Conservation (phyloP, 2,113 vertebrate genomes). For the Physeter macrocephalus region DNA sequence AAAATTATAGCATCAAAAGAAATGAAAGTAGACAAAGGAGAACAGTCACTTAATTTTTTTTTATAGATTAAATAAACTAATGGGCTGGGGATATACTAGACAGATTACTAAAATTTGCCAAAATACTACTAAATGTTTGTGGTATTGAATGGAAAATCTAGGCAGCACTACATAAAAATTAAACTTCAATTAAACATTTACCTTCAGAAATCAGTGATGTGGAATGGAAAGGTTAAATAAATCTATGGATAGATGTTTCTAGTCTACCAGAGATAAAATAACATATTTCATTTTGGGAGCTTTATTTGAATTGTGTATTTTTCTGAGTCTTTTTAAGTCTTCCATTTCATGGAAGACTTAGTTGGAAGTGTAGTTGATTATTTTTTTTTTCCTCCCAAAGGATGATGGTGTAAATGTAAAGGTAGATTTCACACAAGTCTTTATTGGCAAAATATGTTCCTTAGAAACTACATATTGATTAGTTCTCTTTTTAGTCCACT, state of each 20-base stretch:
- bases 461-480: not conserved
- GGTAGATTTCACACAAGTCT: not conserved
- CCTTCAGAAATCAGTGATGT: not conserved
- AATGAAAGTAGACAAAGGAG: not conserved
- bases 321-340: not conserved
- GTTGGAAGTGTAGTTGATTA: not conserved
- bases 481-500: not conserved
- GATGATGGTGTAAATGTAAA: not conserved
- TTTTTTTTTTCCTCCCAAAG: not conserved
- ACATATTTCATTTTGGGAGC: not conserved
- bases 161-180: not conserved
- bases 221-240: not conserved
- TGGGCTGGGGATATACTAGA: slow-evolving; percentile 32
- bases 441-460: not conserved
- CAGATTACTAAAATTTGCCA: not conserved
- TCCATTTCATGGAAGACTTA: not conserved
- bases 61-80: slow-evolving; percentile 58
- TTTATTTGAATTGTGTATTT: not conserved
- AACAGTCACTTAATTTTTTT: not conserved
- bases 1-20: slow-evolving; percentile 40
- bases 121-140: not conserved
- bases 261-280: not conserved
- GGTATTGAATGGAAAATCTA: not conserved
- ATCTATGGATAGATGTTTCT: not conserved
- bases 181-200: not conserved